A percentile compares a stretch with the other conserved stretches of the same genome.
phyloP scores from a whole-genome alignment of 2,797 vertebrate genomes.

The Clarias laeviceps region DNA sequence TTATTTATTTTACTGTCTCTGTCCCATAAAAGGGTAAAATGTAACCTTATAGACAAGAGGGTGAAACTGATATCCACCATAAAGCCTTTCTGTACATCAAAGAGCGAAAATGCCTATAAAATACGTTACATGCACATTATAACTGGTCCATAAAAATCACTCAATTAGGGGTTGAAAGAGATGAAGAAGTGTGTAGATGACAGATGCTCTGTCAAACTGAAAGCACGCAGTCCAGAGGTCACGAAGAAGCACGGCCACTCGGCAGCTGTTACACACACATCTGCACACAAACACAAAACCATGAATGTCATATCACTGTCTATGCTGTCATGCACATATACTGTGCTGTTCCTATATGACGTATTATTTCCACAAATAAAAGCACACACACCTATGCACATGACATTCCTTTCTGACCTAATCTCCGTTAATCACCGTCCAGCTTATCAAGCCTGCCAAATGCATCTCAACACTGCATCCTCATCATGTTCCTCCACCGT shows the following conservation, averaged over 20 bases:
- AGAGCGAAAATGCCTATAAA: slow-evolving; percentile 23
- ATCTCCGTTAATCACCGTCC: not conserved
- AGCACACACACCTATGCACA: slow-evolving; percentile 5
- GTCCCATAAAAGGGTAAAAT: not conserved
- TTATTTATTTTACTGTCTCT: not conserved
- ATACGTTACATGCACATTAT: slow-evolving; percentile 27
- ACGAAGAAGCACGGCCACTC: not conserved
- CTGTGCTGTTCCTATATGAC: not conserved
- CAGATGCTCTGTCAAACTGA: slow-evolving; percentile 25
- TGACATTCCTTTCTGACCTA: not conserved
- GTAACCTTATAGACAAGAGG: not conserved
- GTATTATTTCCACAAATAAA: slow-evolving; percentile 11
- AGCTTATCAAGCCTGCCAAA: slow-evolving; percentile 20
- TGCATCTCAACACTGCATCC: slow-evolving; percentile 17
- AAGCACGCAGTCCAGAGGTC: not conserved
- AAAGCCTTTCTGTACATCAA: slow-evolving; percentile 9
- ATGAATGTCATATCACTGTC: not conserved
- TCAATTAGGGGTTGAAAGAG: slow-evolving; percentile 32
- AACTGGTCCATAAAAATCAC: slow-evolving; percentile 43
- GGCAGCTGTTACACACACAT: not conserved
- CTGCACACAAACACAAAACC: not conserved
- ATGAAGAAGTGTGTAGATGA: slow-evolving; percentile 1
- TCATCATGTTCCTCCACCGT: slow-evolving; percentile 17
- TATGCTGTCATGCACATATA: slow-evolving; percentile 5
- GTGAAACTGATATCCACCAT: not conserved